These are phyloP conservation scores for Callopanchax toddi DNA, from an alignment of 2,113 vertebrate species.

Conservation along the genomic window DNA sequence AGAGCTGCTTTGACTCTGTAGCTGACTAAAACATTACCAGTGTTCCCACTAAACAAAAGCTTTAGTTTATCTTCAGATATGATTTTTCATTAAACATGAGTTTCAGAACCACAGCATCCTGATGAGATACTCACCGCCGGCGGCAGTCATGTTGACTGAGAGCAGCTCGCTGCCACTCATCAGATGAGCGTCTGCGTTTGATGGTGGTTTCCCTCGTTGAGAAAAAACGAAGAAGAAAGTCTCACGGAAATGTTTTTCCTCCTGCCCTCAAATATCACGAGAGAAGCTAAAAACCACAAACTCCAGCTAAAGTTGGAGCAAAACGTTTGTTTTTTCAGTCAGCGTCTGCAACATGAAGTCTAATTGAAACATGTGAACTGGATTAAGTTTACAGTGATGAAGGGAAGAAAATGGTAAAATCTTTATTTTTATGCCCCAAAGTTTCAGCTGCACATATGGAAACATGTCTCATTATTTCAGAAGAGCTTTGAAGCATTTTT, in stretches of 20 bases:
- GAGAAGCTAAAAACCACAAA: conserved; percentile 22
- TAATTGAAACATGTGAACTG: too few relatives aligned
- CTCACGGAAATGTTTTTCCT: neutral
- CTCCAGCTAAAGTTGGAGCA: neutral
- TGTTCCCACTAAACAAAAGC: too few relatives aligned
- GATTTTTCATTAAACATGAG: too few relatives aligned
- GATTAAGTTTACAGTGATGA: too few relatives aligned
- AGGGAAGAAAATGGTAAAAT: too few relatives aligned
- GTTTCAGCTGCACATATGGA: neutral
- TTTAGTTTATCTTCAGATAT: too few relatives aligned
- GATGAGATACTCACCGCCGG: conserved; percentile 54
- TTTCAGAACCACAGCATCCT: neutral
- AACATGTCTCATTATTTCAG: neutral
- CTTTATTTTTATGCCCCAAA: too few relatives aligned
- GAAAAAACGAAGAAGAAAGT: conserved; percentile 3
- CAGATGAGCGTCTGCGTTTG: conserved; percentile 10
- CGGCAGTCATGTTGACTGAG: conserved; percentile 47
- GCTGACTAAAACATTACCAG: too few relatives aligned
- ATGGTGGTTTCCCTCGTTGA: conserved; percentile 54
- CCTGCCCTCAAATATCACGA: conserved; percentile 11
- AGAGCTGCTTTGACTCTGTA: too few relatives aligned
- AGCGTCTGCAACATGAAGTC: too few relatives aligned
- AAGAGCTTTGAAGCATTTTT: too few relatives aligned
- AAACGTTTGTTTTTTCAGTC: neutral
- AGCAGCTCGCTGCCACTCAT: neutral